Evolutionary conservation across 2,113 vertebrate species (phyloP), one percentile per base, ranked within the genome.

Genomic region (Cebus imitator): DNA sequence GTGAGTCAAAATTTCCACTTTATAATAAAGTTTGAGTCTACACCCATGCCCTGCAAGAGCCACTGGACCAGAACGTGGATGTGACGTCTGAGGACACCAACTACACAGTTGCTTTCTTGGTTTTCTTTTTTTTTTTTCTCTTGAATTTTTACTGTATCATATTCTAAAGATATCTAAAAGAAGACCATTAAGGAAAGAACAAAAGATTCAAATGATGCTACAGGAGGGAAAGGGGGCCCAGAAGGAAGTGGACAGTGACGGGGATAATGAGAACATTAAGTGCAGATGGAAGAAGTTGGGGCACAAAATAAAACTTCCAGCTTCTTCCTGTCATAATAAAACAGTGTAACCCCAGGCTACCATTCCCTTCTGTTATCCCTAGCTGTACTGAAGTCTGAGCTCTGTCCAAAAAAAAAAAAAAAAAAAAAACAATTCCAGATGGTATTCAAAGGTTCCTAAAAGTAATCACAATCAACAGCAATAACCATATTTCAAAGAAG

Each of bases 161-260:
- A 87, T 93, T 75, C 80, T 73, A 40, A 86, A 96, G 58, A 68
- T 20, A 84, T 10, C 30, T 89, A 61, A 75, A 94, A 32, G 40
- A 48, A 87, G n/a, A 79, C 37, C 35, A 75, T 52, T 58, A 64
- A 75, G 37, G 20, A 91, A 87, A 93, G 52, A 79, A 87, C 18
- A 80, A 48, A 92, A 61, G 57, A 64, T 72, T 30, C 20, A 27
- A 27, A 90, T 6, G 45, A 50, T n/a, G 32, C 18, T 16, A 45
- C 3, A 45, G 32, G 10, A 48, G n/a, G 27, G 25, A 35, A 25
- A 93, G 83, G 55, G 37, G 83, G 30, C n/a, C 37, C 27, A 87
- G 55, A 32, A 18, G 8, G 18, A 27, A 70, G 6, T 11, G 25
- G 64, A 57, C 17, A 58, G 10, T 9, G 16, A 75, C 0, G 1